Conservation (phyloP, 2,888 invertebrate genomes). For the Epistrophe eligans region DNA sequence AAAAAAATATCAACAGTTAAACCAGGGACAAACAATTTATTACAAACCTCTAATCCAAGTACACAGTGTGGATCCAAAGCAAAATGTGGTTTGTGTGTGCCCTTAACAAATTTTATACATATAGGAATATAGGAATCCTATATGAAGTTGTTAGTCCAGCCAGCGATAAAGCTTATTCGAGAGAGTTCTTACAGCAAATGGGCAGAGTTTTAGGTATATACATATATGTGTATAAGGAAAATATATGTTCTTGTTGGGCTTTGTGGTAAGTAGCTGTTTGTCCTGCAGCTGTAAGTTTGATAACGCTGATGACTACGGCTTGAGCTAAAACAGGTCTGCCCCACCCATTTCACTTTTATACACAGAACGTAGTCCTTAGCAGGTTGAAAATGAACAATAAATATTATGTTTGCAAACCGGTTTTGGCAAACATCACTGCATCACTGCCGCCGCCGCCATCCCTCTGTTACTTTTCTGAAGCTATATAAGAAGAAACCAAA, state of each 20-base stretch:
- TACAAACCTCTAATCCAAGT: conserved; percentile 68
- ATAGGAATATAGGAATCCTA: background rate
- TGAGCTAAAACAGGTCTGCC: background rate
- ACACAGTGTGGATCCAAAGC: conserved; percentile 24
- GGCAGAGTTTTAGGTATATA: conserved; percentile 16
- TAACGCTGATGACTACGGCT: conserved; percentile 23
- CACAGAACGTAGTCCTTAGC: conserved; percentile 18
- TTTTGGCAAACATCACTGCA: conserved; percentile 47
- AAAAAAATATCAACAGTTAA: conserved; percentile 40
- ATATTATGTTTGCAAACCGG: conserved; percentile 72
- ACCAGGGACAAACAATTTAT: conserved; percentile 59
- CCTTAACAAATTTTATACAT: background rate
- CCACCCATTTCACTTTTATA: background rate
- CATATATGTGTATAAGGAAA: background rate
- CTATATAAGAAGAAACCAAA: conserved; percentile 22
- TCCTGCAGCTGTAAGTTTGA: conserved; percentile 17
- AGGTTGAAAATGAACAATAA: conserved; percentile 55
- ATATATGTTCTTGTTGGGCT: conserved; percentile 43
- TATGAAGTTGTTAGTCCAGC: conserved; percentile 5
- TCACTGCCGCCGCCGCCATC: background rate
- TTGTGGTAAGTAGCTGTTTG: conserved; percentile 5
- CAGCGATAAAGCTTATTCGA: conserved; percentile 62
- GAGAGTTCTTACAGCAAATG: conserved; percentile 56
- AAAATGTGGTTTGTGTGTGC: conserved; percentile 8
- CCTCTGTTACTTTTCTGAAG: background rate